Base-by-base conservation (phyloP, 2,797 vertebrate species). In the Enteromius unitaeniatus region DNA sequence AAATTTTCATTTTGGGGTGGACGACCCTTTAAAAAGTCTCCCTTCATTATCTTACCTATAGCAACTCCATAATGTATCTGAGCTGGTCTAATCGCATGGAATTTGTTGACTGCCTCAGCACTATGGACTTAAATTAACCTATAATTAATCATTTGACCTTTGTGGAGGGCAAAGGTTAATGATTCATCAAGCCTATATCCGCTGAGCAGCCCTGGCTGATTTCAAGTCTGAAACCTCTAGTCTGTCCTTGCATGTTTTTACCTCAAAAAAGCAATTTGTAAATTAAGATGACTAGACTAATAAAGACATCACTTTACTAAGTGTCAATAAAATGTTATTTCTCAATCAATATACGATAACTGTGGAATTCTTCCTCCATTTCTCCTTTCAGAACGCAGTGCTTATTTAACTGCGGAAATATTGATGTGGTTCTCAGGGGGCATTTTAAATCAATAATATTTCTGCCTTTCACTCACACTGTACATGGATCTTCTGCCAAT, bases 141-240 rank as follows among this genome's bases (percentile, higher is more conserved):
- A 86, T 84, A 88, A 90, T 88, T 87, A 89, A 78, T 78, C 82
- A 67, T 85, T 78, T 83, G 86, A 88, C 86, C 73, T 86, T 65
- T 86, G 81, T 58, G 68, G 17, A 65, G 84, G 67, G 68, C 80
- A 87, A 84, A 87, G 83, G 82, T 85, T 89, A 89, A 88, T 88
- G 86, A 78, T 76, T 40, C 69, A 70, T 80, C 65, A 85, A 85
- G 70, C n/a, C 62, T 51, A 55, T 53, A 55, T 68, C 68, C 4
- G 1, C 37, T 53, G 45, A 6, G 15, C 15, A 6, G 15, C 70
- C 58, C 6, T 49, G 3, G 47, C 28, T 75, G 55, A 47, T 74
- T 28, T 37, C 65, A 70, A 70, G 34, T 51, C 78, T 58, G 40
- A 51, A 67, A 53, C 23, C 55, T 53, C 45, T 26, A 53, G 47